Percentiles rank a stretch among this genome's conserved stretches.
Evolutionary conservation across 1,140 invertebrate genomes (phyloP).

Genomic region (Pogonognathellus flavescens): DNA sequence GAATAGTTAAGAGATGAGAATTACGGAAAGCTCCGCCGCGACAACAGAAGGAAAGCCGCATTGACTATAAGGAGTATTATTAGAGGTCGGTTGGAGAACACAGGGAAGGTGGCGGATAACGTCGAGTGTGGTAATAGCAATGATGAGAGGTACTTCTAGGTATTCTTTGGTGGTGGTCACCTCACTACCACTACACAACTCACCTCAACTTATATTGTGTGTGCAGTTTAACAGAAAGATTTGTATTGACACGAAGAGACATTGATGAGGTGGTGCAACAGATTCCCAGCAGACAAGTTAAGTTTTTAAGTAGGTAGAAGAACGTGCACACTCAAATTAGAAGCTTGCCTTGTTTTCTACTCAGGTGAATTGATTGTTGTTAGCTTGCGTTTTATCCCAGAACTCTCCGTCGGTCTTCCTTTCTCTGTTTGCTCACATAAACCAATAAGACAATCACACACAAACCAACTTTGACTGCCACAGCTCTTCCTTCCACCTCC

Average conservation of each 20-base stretch:
- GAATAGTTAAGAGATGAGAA: not conserved
- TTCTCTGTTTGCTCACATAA: constrained; percentile 22
- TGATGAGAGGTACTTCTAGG: not conserved
- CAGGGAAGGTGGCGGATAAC: not conserved
- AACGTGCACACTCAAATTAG: no score
- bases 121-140: constrained; percentile 19
- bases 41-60: constrained; percentile 35
- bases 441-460: constrained; percentile 19
- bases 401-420: constrained; percentile 17
- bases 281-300: not conserved
- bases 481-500: no score
- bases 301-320: not conserved
- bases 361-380: constrained; percentile 44
- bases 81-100: constrained; percentile 33
- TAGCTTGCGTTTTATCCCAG: not conserved
- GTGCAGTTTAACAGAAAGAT: constrained; percentile 16
- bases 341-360: constrained; percentile 9
- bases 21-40: not conserved
- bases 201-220: not conserved
- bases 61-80: not conserved
- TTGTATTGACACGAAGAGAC: constrained; percentile 34
- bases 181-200: not conserved
- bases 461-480: not conserved
- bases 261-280: constrained; percentile 38
- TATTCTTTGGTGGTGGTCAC: constrained; percentile 48